Base-by-base conservation (phyloP, 2,888 invertebrate species). In the Hybos culiciformis region DNA sequence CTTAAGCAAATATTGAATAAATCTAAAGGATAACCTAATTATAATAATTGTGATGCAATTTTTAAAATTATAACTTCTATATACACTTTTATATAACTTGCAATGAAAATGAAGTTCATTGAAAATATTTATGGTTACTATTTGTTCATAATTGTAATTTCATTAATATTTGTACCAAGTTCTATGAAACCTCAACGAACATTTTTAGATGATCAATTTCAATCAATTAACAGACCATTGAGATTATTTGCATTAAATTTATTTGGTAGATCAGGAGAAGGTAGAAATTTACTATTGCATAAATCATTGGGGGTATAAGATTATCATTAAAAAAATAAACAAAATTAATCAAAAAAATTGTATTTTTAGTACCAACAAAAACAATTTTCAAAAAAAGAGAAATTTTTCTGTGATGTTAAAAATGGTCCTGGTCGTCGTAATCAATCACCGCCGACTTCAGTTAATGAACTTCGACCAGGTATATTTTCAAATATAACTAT, bases 391-490 rank as follows among this genome's bases (percentile, higher is more conserved):
- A 3, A 29, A 12, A 7, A 29, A n/a, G 29, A 29, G 5, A 41
- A 56, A 37, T 52, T 60, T 24, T 60, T 63, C 46, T 66, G 66
- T 44, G 63, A 66, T 54, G 51, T 57, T 1, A 54, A 54, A 18
- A 51, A 56, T 44, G 62, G 60, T 4, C 62, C 65, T 0, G 63
- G 66, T 0, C 51, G 47, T 42, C 56, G 74, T 29, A 65, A 64
- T 42, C 52, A 52, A 2, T 50, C 41, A 6, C 55, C 65, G 5
- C 77, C 78, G 1, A 61, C 50, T 2, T 71, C 69, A n/a, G 74
- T 77, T 5, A 71, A 78, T 59, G 57, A 63, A 33, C 51, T 78
- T 41, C 63, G 72, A 37, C 77, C 77, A 0, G 77, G n/a, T n/a
- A n/a, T n/a, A n/a, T n/a, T n/a, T n/a, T n/a, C n/a, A n/a, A n/a